Evolutionary conservation across 1,140 invertebrate genomes (phyloP), one percentile per base, ranked within the genome.

Genomic region (Amyelois transitella): DNA sequence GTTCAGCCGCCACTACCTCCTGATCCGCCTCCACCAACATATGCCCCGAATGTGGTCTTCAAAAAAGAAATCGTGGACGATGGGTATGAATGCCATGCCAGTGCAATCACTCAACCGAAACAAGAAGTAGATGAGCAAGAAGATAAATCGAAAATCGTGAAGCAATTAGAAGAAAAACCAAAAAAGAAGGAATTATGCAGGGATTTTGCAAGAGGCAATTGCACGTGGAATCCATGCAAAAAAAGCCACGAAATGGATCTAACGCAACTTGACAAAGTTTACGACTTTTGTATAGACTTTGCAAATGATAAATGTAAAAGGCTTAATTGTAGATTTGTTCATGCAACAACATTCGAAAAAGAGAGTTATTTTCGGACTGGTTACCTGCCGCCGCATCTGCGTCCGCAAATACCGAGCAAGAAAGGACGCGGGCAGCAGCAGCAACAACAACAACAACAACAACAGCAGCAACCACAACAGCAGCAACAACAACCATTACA

Each of bases 261-360:
- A 0, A 64, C 69, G 0, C 77, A 85, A 19, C 53, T 84, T 0
- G 44, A 57, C 0, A 66, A 68, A 0, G 66, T 80, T 1, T 76
- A 77, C 44, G 75, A 67, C 5, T 84, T 84, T 43, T 84, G 81
- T 45, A 59, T 60, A n/a, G 68, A 84, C 24, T 85, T 60, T 51
- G 77, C 81, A 51, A 81, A 79, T 22, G 53, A 61, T 8, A 59
- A 64, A 0, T 85, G 81, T 18, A 72, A 56, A 2, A 49, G 55
- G 12, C 55, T 64, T 0, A 60, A 68, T 7, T 85, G 81, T 43
- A 73, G 68, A 47, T 85, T 76, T 56, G 75, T 81, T 0, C 81
- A 85, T 52, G 81, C 77, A 0, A 61, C 72, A 8, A 70, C 81
- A 0, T 82, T 82, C 57, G 79, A 85, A 28, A 77, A 81, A 47